Evolutionary conservation across 2,888 invertebrate genomes (phyloP).

Genomic region (Rhagonycha lutea): DNA sequence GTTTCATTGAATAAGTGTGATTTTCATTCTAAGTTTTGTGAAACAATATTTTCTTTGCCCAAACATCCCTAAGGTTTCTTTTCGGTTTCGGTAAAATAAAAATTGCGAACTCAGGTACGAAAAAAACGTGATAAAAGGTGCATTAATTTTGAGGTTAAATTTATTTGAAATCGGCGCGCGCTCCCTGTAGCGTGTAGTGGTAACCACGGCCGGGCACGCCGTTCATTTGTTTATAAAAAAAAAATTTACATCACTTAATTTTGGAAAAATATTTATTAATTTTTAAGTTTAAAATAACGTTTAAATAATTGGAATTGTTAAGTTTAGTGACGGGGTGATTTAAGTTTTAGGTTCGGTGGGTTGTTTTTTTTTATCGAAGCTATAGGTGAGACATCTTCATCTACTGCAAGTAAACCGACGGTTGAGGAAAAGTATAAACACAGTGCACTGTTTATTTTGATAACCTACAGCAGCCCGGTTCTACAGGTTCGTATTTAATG

Average conservation of each 20-base stretch:
- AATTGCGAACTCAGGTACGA: neutral
- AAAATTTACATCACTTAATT: neutral
- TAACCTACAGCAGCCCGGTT: neutral
- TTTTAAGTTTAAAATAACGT: neutral
- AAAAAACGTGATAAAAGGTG: neutral
- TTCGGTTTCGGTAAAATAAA: neutral
- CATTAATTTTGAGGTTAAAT: neutral
- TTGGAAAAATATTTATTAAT: neutral
- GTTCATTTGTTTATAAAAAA: neutral
- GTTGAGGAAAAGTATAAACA: neutral
- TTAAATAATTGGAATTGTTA: neutral
- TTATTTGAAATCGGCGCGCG: neutral
- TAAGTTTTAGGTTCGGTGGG: neutral
- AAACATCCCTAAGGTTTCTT: neutral
- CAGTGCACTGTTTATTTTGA: neutral
- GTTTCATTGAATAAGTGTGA: neutral
- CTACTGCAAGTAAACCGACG: neutral
- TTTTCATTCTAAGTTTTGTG: neutral
- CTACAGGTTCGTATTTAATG: slow-evolving; percentile 2
- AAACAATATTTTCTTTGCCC: too few relatives aligned
- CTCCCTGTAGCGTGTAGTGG: neutral
- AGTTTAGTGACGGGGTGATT: neutral
- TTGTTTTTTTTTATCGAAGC: neutral
- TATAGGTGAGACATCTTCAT: neutral
- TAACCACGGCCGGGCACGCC: neutral